A percentile compares a stretch with the other conserved stretches of the same genome.
Evolutionary conservation across 64 coral and sea anemone genomes (phyloP).

Genomic region (Exaiptasia diaphana): DNA sequence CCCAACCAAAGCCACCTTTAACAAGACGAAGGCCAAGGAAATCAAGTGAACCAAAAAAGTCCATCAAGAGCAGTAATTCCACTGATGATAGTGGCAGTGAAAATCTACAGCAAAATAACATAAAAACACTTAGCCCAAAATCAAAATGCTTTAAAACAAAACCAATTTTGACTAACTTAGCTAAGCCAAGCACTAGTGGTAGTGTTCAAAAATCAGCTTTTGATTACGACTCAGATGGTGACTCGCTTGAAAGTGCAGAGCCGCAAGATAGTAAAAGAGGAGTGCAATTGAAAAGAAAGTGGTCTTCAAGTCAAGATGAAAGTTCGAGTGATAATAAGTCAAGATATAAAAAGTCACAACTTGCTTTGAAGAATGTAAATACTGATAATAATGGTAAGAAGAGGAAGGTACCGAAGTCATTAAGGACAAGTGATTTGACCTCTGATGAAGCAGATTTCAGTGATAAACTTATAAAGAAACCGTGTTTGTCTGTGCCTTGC

Average conservation of each 20-base stretch:
- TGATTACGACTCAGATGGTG: constrained; percentile 7
- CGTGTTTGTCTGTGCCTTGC: neutral
- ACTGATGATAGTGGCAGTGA: neutral
- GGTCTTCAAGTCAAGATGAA: neutral
- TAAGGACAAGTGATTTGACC: neutral
- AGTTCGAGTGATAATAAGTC: neutral
- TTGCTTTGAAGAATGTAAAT: neutral
- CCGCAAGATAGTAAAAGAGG: neutral
- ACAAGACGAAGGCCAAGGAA: neutral
- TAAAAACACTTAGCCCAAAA: neutral
- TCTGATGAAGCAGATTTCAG: neutral
- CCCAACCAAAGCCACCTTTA: neutral
- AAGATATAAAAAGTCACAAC: constrained; percentile 6
- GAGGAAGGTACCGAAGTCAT: too few species aligned
- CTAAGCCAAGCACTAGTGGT: neutral
- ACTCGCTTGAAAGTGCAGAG: too few species aligned
- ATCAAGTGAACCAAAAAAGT: neutral
- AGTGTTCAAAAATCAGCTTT: neutral
- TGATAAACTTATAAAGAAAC: neutral
- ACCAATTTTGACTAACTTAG: neutral
- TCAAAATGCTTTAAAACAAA: neutral
- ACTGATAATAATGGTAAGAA: neutral
- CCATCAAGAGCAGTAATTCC: neutral
- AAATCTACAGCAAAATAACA: neutral
- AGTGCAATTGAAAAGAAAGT: neutral